These are phyloP conservation scores for Leptopilina clavipes DNA, from an alignment of 1,140 invertebrate genomes.

Conservation along the genomic window DNA sequence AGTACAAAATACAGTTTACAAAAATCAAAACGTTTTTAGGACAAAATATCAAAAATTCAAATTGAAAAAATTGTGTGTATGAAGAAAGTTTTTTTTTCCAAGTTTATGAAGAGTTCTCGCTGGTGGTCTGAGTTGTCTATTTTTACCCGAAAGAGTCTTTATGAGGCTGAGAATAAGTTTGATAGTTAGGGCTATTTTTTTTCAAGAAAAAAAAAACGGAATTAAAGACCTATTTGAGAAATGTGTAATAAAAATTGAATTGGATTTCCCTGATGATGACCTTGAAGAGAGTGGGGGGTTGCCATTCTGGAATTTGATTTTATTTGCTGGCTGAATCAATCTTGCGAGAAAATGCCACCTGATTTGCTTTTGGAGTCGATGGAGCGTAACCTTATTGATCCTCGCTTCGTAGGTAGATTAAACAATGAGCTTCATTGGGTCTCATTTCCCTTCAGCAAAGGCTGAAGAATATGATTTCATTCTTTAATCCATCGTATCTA, in stretches of 20 bases:
- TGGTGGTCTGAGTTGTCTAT: neutral
- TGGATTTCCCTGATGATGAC: neutral
- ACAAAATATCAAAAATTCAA: too few relatives aligned
- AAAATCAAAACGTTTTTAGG: too few relatives aligned
- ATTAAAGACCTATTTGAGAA: too few relatives aligned
- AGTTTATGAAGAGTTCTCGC: too few relatives aligned
- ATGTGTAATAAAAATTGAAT: too few relatives aligned
- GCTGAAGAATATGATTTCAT: neutral
- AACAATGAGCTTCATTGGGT: conserved; percentile 22
- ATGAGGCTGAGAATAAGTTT: neutral
- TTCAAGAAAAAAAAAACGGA: too few relatives aligned
- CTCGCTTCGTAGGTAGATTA: conserved; percentile 9
- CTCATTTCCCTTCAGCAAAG: neutral
- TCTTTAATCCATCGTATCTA: neutral
- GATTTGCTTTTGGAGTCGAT: conserved; percentile 10
- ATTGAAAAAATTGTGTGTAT: too few relatives aligned
- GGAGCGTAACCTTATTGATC: conserved; percentile 20
- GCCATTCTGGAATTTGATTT: conserved; percentile 17
- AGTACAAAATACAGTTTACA: too few relatives aligned
- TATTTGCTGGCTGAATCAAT: conserved; percentile 5
- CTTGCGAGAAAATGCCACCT: conserved; percentile 16
- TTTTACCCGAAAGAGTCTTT: neutral
- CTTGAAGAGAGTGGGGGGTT: neutral
- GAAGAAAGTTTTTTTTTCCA: too few relatives aligned
- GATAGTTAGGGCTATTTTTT: neutral